phyloP scores from a whole-genome alignment of 1,140 invertebrate genomes.

The Heliconius hermathena region DNA sequence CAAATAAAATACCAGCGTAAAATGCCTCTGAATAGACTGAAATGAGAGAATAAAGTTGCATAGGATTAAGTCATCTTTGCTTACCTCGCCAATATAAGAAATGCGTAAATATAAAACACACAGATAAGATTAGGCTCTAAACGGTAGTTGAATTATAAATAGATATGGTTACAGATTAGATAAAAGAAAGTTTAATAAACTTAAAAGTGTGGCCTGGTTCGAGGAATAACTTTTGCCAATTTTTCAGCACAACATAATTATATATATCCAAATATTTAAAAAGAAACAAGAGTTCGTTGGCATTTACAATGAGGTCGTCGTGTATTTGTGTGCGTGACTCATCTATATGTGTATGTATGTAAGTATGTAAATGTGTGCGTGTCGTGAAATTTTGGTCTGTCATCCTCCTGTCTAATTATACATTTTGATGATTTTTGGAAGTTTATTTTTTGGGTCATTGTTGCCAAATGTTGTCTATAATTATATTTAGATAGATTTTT shows the following conservation, averaged over 20 bases:
- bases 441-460: not conserved
- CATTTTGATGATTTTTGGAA: conserved; percentile 5
- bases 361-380: conserved; percentile 25
- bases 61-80: no score
- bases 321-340: conserved; percentile 44
- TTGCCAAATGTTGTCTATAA: not conserved
- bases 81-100: no score
- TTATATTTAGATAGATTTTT: not conserved
- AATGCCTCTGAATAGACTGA: no score
- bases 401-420: conserved; percentile 27
- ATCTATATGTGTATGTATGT: not conserved
- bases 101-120: not conserved
- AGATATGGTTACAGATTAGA: not conserved
- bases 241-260: conserved; percentile 11
- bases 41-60: no score
- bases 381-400: conserved; percentile 40
- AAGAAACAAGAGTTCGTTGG: conserved; percentile 51
- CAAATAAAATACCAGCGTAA: no score
- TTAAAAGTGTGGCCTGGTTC: conserved; percentile 5
- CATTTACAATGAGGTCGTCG: conserved; percentile 50
- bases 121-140: not conserved
- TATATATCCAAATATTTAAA: conserved; percentile 23
- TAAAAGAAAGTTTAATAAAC: not conserved
- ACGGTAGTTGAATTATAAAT: not conserved
- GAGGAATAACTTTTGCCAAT: conserved; percentile 3